Percentiles rank a stretch among this genome's conserved stretches.
phyloP scores from a whole-genome alignment of 2,797 vertebrate species.

The Decapterus maruadsi region DNA sequence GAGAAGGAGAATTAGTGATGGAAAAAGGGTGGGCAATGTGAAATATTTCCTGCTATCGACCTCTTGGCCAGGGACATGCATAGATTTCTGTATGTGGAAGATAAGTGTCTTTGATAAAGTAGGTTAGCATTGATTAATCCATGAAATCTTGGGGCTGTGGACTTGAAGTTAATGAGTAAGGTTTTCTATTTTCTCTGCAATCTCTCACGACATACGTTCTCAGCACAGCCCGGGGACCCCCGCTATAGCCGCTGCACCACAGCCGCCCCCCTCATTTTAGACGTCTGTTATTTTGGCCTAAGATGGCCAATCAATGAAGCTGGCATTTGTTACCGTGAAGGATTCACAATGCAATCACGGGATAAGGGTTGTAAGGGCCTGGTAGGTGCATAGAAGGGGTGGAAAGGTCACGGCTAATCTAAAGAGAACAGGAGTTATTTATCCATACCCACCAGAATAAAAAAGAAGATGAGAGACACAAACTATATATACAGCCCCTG shows the following conservation, averaged over 20 bases:
- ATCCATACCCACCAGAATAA: slow-evolving; percentile 81
- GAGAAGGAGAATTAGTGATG: slow-evolving; percentile 66
- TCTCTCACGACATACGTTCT: slow-evolving; percentile 73
- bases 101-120: slow-evolving; percentile 91
- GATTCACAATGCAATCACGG: slow-evolving; percentile 83
- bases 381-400: slow-evolving; percentile 70
- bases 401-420: slow-evolving; percentile 84
- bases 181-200: slow-evolving; percentile 83
- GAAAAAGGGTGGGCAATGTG: slow-evolving; percentile 80
- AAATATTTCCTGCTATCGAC: slow-evolving; percentile 88
- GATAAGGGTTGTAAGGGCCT: slow-evolving; percentile 71
- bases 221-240: slow-evolving; percentile 71
- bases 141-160: slow-evolving; percentile 86
- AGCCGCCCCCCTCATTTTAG: slow-evolving; percentile 49
- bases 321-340: slow-evolving; percentile 85
- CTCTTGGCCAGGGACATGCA: slow-evolving; percentile 83
- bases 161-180: slow-evolving; percentile 88
- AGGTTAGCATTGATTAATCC: slow-evolving; percentile 92
- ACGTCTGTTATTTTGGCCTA: slow-evolving; percentile 81
- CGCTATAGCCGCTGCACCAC: neutral
- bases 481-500: slow-evolving; percentile 76
- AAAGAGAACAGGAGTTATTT: slow-evolving; percentile 82
- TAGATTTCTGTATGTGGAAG: slow-evolving; percentile 88
- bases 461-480: slow-evolving; percentile 77
- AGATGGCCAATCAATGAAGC: slow-evolving; percentile 84